phyloP scores from a whole-genome alignment of 2,888 invertebrate genomes.

The Endomychus coccineus region DNA sequence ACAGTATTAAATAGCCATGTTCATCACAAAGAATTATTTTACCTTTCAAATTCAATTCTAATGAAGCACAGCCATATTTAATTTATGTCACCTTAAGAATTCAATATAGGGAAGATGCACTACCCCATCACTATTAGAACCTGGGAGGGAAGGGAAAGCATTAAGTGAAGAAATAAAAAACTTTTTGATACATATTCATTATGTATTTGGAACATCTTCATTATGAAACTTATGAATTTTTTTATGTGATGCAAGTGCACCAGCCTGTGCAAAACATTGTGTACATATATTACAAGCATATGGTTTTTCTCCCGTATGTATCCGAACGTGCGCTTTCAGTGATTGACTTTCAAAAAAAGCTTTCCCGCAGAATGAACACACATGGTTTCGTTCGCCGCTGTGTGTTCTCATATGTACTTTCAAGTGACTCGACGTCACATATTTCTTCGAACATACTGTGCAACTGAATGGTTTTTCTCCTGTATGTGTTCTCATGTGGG shows the following conservation, averaged over 20 bases:
- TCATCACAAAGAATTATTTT: too few relatives aligned
- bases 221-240: constrained; percentile 24
- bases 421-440: constrained; percentile 34
- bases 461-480: constrained; percentile 36
- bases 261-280: constrained; percentile 33
- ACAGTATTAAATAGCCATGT: too few relatives aligned
- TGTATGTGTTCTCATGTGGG: constrained; percentile 34
- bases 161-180: too few relatives aligned
- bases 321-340: constrained; percentile 32
- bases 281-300: constrained; percentile 33
- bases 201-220: background rate
- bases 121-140: too few relatives aligned
- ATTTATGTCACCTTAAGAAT: too few relatives aligned
- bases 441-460: constrained; percentile 29
- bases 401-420: constrained; percentile 34
- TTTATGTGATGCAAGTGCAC: constrained; percentile 32
- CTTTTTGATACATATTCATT: too few relatives aligned
- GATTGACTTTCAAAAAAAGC: constrained; percentile 33
- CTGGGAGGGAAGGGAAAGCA: too few relatives aligned
- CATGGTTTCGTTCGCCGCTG: constrained; percentile 30
- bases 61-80: too few relatives aligned
- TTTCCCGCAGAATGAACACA: constrained; percentile 31
- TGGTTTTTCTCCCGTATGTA: constrained; percentile 36
- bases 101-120: too few relatives aligned
- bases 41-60: too few relatives aligned